Evolutionary conservation across 2,888 invertebrate species (phyloP).

Genomic region (Theretra japonica): DNA sequence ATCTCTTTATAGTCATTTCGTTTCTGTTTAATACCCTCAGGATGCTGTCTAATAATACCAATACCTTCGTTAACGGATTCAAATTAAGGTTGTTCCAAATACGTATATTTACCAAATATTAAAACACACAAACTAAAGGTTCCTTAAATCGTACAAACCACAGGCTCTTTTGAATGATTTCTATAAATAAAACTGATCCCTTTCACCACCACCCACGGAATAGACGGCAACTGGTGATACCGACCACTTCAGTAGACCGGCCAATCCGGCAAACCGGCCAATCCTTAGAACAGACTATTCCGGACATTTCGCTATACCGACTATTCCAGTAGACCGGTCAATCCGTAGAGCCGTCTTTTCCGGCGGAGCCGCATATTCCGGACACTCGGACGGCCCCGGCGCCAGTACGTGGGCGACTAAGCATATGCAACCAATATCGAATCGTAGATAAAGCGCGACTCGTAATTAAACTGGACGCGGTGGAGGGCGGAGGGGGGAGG

Average conservation of each 20-base stretch:
- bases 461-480: slow-evolving; percentile 57
- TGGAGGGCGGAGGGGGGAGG: neutral
- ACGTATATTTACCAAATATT: neutral
- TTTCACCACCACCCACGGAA: slow-evolving; percentile 32
- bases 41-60: too few relatives aligned
- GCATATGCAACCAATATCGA: slow-evolving; percentile 55
- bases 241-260: slow-evolving; percentile 28
- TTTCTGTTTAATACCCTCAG: too few relatives aligned
- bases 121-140: neutral
- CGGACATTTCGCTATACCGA: too few relatives aligned
- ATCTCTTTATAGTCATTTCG: too few relatives aligned
- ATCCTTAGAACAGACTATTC: too few relatives aligned
- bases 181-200: slow-evolving; percentile 19
- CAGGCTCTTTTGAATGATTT: slow-evolving; percentile 9
- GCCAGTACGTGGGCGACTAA: slow-evolving; percentile 52
- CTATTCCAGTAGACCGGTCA: too few relatives aligned
- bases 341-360: too few relatives aligned
- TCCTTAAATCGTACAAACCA: neutral
- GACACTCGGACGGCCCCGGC: slow-evolving; percentile 32
- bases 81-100: too few relatives aligned
- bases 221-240: neutral
- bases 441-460: slow-evolving; percentile 55
- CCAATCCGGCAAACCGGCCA: slow-evolving; percentile 30
- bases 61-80: too few relatives aligned
- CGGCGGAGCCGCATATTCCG: neutral